Evolutionary conservation across 2,888 invertebrate species (phyloP).

Genomic region (Troides oblongomaculatus): DNA sequence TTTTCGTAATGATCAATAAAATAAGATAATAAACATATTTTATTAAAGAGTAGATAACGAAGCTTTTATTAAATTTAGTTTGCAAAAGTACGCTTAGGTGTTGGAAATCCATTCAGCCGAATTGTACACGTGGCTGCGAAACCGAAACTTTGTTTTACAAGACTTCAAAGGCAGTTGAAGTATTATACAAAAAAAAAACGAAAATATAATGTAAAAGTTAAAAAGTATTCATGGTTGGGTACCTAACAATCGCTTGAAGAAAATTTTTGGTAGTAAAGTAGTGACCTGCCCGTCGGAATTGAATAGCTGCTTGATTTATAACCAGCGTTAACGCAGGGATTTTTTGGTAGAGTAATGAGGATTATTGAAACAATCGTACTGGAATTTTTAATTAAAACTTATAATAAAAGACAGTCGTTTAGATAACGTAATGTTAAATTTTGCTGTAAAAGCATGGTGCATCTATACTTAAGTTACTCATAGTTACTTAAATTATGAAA

Average conservation of each 20-base stretch:
- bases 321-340: conserved; percentile 64
- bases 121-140: too few relatives aligned
- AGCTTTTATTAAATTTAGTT: too few relatives aligned
- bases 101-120: too few relatives aligned
- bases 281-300: conserved; percentile 36
- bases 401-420: background rate
- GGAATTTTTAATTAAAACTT: conserved; percentile 50
- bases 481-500: too few relatives aligned
- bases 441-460: too few relatives aligned
- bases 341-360: conserved; percentile 49
- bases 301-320: conserved; percentile 74
- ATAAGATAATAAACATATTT: too few relatives aligned
- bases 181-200: background rate
- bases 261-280: conserved; percentile 10
- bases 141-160: background rate
- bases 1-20: too few relatives aligned
- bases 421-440: background rate
- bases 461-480: too few relatives aligned
- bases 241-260: conserved; percentile 3
- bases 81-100: too few relatives aligned
- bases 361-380: conserved; percentile 69
- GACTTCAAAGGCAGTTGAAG: background rate
- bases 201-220: background rate
- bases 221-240: background rate
- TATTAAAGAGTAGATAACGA: too few relatives aligned